Conservation (phyloP, 2,888 invertebrate genomes). For the Lasioglossum morio region DNA sequence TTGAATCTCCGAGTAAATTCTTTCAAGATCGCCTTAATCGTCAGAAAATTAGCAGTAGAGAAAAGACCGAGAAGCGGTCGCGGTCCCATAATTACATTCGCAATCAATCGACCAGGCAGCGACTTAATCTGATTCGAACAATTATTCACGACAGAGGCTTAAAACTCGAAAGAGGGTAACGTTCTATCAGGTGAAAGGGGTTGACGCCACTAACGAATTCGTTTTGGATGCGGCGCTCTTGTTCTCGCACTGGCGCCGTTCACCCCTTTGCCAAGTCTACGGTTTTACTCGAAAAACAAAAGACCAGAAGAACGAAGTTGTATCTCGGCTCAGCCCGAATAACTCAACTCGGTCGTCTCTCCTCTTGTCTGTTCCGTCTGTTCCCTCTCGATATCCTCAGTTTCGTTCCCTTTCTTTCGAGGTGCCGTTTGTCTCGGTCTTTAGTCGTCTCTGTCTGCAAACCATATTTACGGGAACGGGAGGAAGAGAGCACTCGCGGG, state of each 20-base stretch:
- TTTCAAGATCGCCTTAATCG: constrained; percentile 18
- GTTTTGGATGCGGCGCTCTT: constrained; percentile 58
- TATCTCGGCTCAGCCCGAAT: constrained; percentile 64
- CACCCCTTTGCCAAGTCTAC: constrained; percentile 24
- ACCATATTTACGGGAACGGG: constrained; percentile 75
- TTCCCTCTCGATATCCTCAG: constrained; percentile 45
- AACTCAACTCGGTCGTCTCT: constrained; percentile 71
- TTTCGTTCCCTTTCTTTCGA: constrained; percentile 35
- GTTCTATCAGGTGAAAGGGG: constrained; percentile 55
- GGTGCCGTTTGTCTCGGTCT: constrained; percentile 47
- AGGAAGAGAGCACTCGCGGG: constrained; percentile 63
- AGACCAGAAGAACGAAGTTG: constrained; percentile 68
- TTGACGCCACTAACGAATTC: constrained; percentile 72
- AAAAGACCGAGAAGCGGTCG: not conserved
- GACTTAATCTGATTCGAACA: constrained; percentile 67
- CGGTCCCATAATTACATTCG: constrained; percentile 52
- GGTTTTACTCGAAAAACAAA: constrained; percentile 69
- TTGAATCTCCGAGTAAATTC: not conserved
- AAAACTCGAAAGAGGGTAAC: constrained; percentile 51
- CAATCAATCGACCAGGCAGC: constrained; percentile 63
- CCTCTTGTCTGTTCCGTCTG: constrained; percentile 10
- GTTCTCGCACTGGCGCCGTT: constrained; percentile 17
- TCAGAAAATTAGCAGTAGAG: not conserved
- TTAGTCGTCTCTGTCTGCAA: constrained; percentile 59
- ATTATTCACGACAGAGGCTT: constrained; percentile 68